These are phyloP conservation scores for Pyrocephalus nanus DNA, from an alignment of 2,797 vertebrate genomes.

Conservation along the genomic window DNA sequence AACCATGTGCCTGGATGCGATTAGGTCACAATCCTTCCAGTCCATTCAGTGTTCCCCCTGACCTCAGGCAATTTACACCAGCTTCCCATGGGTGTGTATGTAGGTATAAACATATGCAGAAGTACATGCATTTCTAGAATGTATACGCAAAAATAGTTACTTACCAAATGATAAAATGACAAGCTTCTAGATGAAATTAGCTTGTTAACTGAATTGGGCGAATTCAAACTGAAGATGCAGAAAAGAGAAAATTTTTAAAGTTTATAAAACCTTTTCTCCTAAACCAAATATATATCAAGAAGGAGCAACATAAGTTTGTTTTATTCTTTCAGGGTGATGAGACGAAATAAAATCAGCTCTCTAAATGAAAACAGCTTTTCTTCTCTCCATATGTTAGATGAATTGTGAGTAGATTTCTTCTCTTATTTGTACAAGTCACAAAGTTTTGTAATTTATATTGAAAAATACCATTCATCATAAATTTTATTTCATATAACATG, in stretches of 20 bases:
- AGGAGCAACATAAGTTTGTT: background rate
- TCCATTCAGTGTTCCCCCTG: background rate
- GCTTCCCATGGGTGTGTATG: background rate
- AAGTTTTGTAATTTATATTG: background rate
- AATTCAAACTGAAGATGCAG: background rate
- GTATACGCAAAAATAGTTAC: background rate
- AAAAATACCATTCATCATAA: background rate
- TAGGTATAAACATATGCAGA: fast-evolving
- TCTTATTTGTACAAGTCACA: background rate
- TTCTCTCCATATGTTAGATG: constrained; percentile 86
- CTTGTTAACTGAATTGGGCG: background rate
- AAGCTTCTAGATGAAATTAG: background rate
- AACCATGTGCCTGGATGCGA: fast-evolving
- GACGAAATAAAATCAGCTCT: constrained; percentile 87
- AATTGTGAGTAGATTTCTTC: constrained; percentile 86
- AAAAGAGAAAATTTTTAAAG: background rate
- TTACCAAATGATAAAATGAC: background rate
- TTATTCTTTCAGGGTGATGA: constrained; percentile 84
- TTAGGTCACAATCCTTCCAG: background rate
- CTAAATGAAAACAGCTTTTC: constrained; percentile 89
- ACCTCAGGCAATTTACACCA: background rate
- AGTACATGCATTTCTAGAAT: fast-evolving
- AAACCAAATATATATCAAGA: background rate
- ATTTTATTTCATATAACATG: background rate
- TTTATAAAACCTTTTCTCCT: background rate